Base-by-base conservation (phyloP, 2,888 invertebrate genomes). In the Cheiracanthium punctorium region DNA sequence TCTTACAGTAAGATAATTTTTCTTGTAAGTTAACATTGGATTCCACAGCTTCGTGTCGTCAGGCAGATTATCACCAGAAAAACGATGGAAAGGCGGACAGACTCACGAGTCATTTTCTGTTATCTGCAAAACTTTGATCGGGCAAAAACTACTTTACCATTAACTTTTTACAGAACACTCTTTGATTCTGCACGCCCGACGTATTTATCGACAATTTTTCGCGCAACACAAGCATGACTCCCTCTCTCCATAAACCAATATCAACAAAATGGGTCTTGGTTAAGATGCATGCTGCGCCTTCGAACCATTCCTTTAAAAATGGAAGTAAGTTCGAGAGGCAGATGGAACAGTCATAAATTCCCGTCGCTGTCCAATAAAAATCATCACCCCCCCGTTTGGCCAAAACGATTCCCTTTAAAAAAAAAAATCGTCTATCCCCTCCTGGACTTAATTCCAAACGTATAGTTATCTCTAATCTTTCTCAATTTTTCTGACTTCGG, bases 401-500 rank as follows among this genome's bases (percentile, higher is more conserved):
- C 43, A 30, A n/a, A 82, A 82, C 82, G 75, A 82, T 82, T 76
- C 70, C 32, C 75, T 76, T 76, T 70, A 77, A n/a, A n/a, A n/a
- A n/a, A n/a, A n/a, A n/a, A n/a, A 82, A 82, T 82, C 77, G 76
- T 82, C 64, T 58, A 32, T 10, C 67, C 33, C 67, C 20, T 10
- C 67, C 33, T 33, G 71, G 75, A 82, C 76, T 77, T 82, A 82
- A 82, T 82, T 82, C 82, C 65, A 77, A 82, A 77, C 77, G 72
- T 77, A 82, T 82, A 82, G 82, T 82, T 82, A 82, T 82, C 76
- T 82, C 41, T 82, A 82, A 82, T 82, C 82, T 82, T 70, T 81
- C 76, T 82, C 76, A 74, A 58, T 43, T 41, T 81, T 81, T 69
- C 30, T 30, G 30, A 41, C 67, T 67, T 71, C 29, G 70, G 74